Evolutionary conservation across 2,113 vertebrate species (phyloP), one percentile per base, ranked within the genome.

Genomic region (Melanerpes aurifrons): DNA sequence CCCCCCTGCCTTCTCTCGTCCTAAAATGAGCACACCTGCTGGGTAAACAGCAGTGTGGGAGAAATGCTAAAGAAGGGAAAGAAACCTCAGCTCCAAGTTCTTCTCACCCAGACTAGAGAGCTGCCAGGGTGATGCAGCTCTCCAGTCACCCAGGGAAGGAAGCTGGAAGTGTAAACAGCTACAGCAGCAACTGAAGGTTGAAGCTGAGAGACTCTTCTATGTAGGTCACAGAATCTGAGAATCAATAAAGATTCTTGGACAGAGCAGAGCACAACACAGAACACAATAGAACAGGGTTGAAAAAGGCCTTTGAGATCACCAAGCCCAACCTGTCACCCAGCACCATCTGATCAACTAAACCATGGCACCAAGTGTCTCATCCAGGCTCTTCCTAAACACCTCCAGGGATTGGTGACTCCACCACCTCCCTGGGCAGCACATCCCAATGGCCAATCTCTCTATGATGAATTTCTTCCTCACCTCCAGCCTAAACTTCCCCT

Each of bases 21-120:
- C 76, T 37, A 69, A 71, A 81, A 63, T 24, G 29, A 94, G 82
- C 82, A 92, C 86, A 92, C 87, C 73, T 25, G 31, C 62, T 76
- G 28, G 62, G 53, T 78, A 90, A 64, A 22, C 15, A 78, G 70
- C 20, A 80, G 77, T 12, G 56, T 47, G 7, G 45, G 70, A 68
- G 72, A 82, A 75, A 83, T 40, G 64, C 47, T 77, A 37, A 82
- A 84, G 82, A 48, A 92, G 21, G 64, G 82, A 72, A 71, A 69
- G 71, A 20, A 70, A 37, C 8, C 18, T 53, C 73, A 89, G 63
- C 84, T 15, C 9, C 89, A 76, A 66, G 71, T 47, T 87, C 71
- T 47, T 29, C 15, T 29, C 9, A 21, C 81, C 45, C 53, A 0
- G 62, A 37, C 43, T 62, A 61, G 82, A 40, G 62, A 32, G 62